Evolutionary conservation across 2,797 vertebrate species (phyloP), one percentile per base, ranked within the genome.

Genomic region (Lates japonicus): DNA sequence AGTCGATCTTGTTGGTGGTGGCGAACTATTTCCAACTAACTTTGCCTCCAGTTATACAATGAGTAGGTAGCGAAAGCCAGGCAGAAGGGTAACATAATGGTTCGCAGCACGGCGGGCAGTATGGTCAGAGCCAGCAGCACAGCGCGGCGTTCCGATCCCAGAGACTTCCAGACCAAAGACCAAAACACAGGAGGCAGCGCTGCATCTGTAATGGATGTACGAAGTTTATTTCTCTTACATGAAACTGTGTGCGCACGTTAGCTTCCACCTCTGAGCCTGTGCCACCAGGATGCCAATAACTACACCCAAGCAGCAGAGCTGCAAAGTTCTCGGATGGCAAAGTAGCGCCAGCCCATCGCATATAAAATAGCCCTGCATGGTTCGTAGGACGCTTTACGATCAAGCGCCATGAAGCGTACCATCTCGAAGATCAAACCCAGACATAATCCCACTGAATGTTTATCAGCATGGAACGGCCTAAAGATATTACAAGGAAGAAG

Each of bases 261-360:
- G n/a, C n/a, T n/a, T n/a, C n/a, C n/a, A n/a, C 4, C 35, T 37
- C 69, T 80, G 44, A 92, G 98, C 98, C 97, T 99, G 98, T 19
- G 97, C 97, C 73, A 99, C 94, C 75, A 99, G 93, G 88, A 99
- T 99, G 82, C 98, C 97, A 6, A 99, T 72, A n/a, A 99, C 98
- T 4, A 99, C 96, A 14, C 96, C 98, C 80, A 99, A 95, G 96
- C 54, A 99, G 94, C n/a, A 0, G 98, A 98, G 33, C 98, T 97
- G 1, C 99, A 98, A 41, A 98, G 97, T 46, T 98, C 98, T 1
- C 97, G 94, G 12, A 97, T 70, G 0, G 92, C 88, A 0, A 99
- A 95, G 52, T 98, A 99, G 98, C 0, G 98, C 97, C 64, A 99
- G 95, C 14, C 97, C n/a, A n/a, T n/a, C n/a, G n/a, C n/a, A n/a